phyloP scores from a whole-genome alignment of 2,113 vertebrate genomes.

The Galemys pyrenaicus region DNA sequence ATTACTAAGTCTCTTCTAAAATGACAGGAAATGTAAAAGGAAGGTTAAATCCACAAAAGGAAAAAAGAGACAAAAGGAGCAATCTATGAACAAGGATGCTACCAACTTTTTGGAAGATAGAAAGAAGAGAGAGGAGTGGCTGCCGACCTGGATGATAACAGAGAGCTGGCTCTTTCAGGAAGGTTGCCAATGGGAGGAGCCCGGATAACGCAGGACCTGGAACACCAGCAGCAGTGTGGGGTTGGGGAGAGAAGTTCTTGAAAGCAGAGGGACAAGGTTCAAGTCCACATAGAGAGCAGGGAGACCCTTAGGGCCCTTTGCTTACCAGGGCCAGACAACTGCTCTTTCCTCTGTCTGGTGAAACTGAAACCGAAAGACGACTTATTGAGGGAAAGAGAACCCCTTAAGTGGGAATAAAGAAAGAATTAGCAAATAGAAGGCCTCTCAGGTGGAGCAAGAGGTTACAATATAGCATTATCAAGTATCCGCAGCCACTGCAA shows the following conservation, averaged over 20 bases:
- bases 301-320: rapidly evolving
- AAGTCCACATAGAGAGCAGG: not conserved
- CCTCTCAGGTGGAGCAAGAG: no score
- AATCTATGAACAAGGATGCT: not conserved
- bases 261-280: not conserved
- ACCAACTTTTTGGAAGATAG: not conserved
- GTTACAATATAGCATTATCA: no score
- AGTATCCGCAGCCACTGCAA: no score
- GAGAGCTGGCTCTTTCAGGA: not conserved
- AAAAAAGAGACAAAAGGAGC: not conserved
- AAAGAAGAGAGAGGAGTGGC: not conserved
- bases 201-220: not conserved
- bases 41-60: not conserved
- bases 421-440: not conserved
- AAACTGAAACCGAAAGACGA: not conserved
- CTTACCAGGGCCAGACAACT: not conserved
- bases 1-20: not conserved
- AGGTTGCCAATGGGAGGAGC: not conserved
- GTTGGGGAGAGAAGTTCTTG: not conserved
- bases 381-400: not conserved
- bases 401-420: not conserved
- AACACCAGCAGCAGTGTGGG: not conserved
- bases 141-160: not conserved
- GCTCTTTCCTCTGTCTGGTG: not conserved
- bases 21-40: not conserved